phyloP scores from a whole-genome alignment of 2,797 vertebrate genomes.

The Myotis vivesi region DNA sequence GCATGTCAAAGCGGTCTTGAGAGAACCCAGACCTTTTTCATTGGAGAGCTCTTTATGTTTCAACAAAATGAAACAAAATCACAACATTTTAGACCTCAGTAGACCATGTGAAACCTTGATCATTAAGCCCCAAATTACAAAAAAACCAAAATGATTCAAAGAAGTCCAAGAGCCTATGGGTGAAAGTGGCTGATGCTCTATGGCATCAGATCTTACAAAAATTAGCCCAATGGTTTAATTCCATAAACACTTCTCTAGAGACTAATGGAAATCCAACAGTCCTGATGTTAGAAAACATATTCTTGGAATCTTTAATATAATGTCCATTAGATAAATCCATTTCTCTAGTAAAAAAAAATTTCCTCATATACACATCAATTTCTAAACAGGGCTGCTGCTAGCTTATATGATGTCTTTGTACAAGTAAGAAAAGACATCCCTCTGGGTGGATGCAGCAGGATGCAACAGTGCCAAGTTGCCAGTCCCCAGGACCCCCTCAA shows the following conservation, averaged over 20 bases:
- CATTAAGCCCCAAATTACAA: background rate
- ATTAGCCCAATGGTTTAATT: background rate
- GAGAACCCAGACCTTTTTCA: background rate
- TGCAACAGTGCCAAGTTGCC: background rate
- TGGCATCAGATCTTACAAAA: background rate
- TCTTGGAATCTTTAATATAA: background rate
- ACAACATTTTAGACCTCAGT: background rate
- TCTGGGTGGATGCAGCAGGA: background rate
- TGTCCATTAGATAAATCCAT: background rate
- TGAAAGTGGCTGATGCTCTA: accelerated
- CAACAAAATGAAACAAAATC: constrained; percentile 22
- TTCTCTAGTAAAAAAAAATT: background rate
- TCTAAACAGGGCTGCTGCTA: background rate
- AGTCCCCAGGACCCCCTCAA: background rate
- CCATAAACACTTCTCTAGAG: background rate
- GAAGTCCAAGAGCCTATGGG: background rate
- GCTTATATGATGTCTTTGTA: background rate
- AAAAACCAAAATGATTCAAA: background rate
- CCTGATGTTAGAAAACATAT: background rate
- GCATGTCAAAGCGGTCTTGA: background rate
- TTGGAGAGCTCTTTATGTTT: background rate
- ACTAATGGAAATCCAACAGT: background rate
- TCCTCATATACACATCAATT: background rate
- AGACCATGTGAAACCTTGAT: background rate
- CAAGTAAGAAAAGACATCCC: background rate